A percentile compares a stretch with the other conserved stretches of the same genome.
phyloP scores from a whole-genome alignment of 2,113 vertebrate species.

The Platycercus adscitus region DNA sequence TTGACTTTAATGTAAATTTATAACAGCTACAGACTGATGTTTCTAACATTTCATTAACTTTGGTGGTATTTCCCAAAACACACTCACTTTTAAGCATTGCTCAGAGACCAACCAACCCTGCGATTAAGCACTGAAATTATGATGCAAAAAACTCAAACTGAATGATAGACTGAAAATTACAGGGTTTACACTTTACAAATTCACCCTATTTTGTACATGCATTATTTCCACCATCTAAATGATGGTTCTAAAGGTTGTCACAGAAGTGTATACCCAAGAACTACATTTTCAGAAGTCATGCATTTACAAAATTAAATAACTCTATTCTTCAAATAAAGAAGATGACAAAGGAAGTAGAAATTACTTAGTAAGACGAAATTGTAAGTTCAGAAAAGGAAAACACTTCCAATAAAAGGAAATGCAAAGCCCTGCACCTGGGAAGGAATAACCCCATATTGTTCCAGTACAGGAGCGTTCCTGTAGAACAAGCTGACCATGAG shows the following conservation, averaged over 20 bases:
- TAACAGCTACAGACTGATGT: background rate
- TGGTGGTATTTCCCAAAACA: background rate
- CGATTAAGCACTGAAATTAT: background rate
- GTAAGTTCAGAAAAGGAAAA: background rate
- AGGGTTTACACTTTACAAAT: background rate
- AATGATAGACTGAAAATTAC: background rate
- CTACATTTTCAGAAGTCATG: background rate
- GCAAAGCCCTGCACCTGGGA: background rate
- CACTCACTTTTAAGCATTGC: background rate
- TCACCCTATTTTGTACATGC: background rate
- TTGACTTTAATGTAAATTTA: background rate
- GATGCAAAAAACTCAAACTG: background rate
- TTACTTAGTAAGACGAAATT: background rate
- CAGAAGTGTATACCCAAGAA: background rate
- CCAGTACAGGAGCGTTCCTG: rapidly evolving
- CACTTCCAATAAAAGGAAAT: background rate
- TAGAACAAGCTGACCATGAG: background rate
- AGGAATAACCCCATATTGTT: background rate
- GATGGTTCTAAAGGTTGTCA: background rate
- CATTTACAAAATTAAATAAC: background rate
- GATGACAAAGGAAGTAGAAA: background rate
- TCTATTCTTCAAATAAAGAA: background rate
- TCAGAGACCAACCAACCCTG: background rate
- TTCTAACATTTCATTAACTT: background rate
- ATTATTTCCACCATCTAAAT: background rate